These are phyloP conservation scores for Sminthurides aquaticus DNA, from an alignment of 2,888 invertebrate species.

Conservation along the genomic window DNA sequence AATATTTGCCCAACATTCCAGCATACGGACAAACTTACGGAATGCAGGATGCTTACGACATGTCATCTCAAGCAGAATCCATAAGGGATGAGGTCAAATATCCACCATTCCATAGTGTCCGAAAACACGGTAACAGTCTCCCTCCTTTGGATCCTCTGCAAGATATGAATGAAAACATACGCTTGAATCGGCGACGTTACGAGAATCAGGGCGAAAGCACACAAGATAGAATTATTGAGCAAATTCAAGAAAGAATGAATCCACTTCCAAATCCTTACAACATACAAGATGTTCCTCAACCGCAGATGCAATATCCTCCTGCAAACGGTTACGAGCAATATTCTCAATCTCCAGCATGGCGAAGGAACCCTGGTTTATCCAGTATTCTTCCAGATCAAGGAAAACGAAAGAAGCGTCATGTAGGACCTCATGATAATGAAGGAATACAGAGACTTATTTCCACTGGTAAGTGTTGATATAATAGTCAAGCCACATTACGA, in stretches of 20 bases:
- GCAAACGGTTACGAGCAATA: not conserved
- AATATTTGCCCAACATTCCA: not conserved
- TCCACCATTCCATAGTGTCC: conserved; percentile 36
- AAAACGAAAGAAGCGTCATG: conserved; percentile 30
- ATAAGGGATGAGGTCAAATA: conserved; percentile 37
- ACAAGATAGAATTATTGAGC: not conserved
- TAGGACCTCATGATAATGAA: conserved; percentile 41
- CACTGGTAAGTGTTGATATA: conserved; percentile 39
- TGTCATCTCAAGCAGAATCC: conserved; percentile 37
- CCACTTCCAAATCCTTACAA: not conserved
- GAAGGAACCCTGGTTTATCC: not conserved
- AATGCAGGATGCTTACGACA: conserved; percentile 29
- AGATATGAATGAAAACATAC: conserved; percentile 6
- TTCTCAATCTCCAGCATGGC: not conserved
- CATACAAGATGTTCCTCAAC: not conserved
- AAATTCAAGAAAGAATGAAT: not conserved
- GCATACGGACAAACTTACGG: not conserved
- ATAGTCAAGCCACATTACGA: not conserved
- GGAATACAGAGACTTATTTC: conserved; percentile 43
- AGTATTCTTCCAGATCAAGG: not conserved
- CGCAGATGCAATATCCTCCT: not conserved
- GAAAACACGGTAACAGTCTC: conserved; percentile 35
- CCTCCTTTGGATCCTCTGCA: not conserved
- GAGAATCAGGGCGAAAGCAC: not conserved
- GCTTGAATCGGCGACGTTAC: conserved; percentile 8